Base-by-base conservation (phyloP, 2,113 vertebrate species). In the Callocephalon fimbriatum region DNA sequence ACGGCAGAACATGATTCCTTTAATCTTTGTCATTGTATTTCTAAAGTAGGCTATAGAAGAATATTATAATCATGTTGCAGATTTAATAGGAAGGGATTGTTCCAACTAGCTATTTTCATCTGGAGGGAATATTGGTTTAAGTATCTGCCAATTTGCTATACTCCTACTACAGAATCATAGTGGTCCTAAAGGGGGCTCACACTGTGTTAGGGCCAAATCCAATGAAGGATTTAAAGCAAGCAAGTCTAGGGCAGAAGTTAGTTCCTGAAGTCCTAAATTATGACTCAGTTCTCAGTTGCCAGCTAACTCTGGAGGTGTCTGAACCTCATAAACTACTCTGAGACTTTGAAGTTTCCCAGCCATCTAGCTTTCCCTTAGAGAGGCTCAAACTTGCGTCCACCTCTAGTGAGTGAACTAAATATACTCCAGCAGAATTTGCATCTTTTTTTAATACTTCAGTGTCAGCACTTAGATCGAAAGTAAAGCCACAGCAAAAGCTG, bases 71-170 rank as follows among this genome's bases (percentile, higher is more conserved):
- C 54, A 68, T 6, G 31, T 94, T 88, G 74, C 48, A 88, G 32
- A 59, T 80, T 93, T 86, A 93, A 90, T 91, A 75, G 32, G 47
- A 93, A 92, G 13, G 16, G 14, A 66, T 88, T 92, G 16, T 63
- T 95, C 59, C 48, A 91, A 79, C 16, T 35, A 89, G 62, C 17
- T 95, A 17, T 95, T 96, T 97, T 94, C 68, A 51, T 90, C 84
- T 70, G 45, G 26, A 91, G 26, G 21, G 90, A 93, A 86, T 95
- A 95, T 32, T 70, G 40, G 32, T 84, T 81, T 88, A 78, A 73
- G 40, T 88, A 61, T 83, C 70, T 95, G 61, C 32, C 38, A 94
- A 68, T 86, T 87, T 90, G 12, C 77, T 83, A 8, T 35, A 67
- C 5, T 87, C 63, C 27, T 86, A 38, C 61, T 59, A 20, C 35